Percentiles rank a stretch among this genome's conserved stretches.
phyloP scores from a whole-genome alignment of 2,113 vertebrate species.

The Brachyhypopomus occidentalis region DNA sequence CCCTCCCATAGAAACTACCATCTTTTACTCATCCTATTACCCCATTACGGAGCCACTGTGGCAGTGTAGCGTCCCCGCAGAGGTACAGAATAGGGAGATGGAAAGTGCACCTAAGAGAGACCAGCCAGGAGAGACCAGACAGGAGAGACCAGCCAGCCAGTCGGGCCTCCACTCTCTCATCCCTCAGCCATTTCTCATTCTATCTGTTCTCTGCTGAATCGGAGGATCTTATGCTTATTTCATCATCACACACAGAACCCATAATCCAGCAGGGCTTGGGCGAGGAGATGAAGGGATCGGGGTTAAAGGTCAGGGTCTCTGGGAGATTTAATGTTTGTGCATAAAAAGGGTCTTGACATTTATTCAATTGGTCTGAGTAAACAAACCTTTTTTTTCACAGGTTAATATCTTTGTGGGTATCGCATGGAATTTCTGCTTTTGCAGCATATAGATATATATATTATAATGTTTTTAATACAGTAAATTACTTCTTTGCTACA shows the following conservation, averaged over 20 bases:
- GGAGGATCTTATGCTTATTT: slow-evolving; percentile 1
- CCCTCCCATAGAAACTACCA: slow-evolving; percentile 47
- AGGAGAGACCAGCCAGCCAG: slow-evolving; percentile 17
- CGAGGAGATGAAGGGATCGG: background rate
- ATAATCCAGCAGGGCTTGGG: background rate
- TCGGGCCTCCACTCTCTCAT: slow-evolving; percentile 5
- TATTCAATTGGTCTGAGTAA: background rate
- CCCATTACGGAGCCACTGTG: slow-evolving; percentile 50
- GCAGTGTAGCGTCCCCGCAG: slow-evolving; percentile 44
- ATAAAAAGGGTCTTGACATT: background rate
- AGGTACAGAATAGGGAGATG: slow-evolving; percentile 7
- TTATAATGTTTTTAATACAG: too few species aligned
- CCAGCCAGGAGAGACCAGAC: too few species aligned
- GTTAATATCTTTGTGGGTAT: background rate
- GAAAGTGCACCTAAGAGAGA: too few species aligned
- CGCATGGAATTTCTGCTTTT: background rate
- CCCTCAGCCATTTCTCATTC: slow-evolving; percentile 52
- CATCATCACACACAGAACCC: slow-evolving; percentile 32
- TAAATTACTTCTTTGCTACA: too few species aligned
- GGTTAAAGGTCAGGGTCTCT: background rate
- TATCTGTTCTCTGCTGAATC: slow-evolving; percentile 16
- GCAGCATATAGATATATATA: background rate
- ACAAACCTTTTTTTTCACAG: background rate
- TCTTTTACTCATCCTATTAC: slow-evolving; percentile 59
- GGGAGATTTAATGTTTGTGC: background rate